A percentile compares a stretch with the other conserved stretches of the same genome.
These are phyloP conservation scores for Marmota monax DNA, from an alignment of 2,113 vertebrate species.

Conservation along the genomic window DNA sequence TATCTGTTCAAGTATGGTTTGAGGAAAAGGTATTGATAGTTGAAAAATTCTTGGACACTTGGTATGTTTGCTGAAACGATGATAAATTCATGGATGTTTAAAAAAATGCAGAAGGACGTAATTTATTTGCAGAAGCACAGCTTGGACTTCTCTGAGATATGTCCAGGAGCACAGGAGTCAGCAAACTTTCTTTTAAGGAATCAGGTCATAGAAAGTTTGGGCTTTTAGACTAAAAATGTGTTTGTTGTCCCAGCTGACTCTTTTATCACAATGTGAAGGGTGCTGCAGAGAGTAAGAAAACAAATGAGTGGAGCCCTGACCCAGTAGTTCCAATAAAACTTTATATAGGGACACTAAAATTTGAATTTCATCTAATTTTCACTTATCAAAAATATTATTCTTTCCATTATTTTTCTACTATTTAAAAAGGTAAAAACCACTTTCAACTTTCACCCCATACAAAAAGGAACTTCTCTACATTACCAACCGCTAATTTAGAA, in stretches of 20 bases:
- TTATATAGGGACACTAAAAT: neutral
- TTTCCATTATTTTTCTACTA: neutral
- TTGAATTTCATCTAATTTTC: neutral
- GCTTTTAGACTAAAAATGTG: neutral
- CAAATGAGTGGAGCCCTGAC: neutral
- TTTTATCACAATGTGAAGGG: neutral
- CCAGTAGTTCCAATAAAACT: neutral
- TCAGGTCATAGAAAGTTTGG: neutral
- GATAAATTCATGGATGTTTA: neutral
- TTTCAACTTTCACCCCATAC: neutral
- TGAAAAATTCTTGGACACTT: neutral
- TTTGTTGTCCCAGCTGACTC: neutral
- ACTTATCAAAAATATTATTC: neutral
- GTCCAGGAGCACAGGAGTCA: neutral
- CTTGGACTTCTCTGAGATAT: neutral
- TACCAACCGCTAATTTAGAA: neutral
- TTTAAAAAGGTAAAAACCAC: neutral
- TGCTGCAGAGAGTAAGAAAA: neutral
- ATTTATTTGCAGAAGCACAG: neutral
- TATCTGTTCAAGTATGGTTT: neutral
- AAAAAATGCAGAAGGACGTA: neutral
- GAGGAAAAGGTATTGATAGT: neutral
- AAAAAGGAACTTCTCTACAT: neutral
- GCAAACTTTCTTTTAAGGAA: neutral
- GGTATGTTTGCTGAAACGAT: neutral